Percentiles rank a stretch among this genome's conserved stretches.
phyloP scores from a whole-genome alignment of 35 echinoderm and acorn worm genomes.

The Antedon bifida region DNA sequence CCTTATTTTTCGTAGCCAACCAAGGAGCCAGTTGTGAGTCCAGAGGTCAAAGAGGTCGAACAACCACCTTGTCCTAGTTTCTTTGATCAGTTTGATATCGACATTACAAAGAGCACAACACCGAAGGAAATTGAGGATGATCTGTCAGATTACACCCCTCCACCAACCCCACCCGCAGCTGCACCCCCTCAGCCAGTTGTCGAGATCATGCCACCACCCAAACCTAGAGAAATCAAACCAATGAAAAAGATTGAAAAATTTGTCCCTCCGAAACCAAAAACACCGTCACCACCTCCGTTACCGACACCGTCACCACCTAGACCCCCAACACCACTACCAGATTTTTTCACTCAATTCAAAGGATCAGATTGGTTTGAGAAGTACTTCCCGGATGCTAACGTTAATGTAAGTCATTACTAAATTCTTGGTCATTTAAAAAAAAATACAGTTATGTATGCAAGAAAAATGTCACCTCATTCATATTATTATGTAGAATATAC shows the following conservation, averaged over 20 bases:
- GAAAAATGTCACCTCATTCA: background rate
- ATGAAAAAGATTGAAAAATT: slow-evolving; percentile 36
- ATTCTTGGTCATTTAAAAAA: background rate
- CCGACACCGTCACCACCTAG: slow-evolving; percentile 67
- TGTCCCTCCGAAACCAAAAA: slow-evolving; percentile 35
- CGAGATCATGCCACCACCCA: slow-evolving; percentile 35
- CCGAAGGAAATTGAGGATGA: slow-evolving; percentile 30
- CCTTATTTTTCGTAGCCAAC: background rate
- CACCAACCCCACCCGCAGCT: slow-evolving; percentile 47
- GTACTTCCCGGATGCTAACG: slow-evolving; percentile 85
- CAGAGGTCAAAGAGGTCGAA: slow-evolving; percentile 2
- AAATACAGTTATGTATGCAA: background rate
- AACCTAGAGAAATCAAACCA: slow-evolving; percentile 3
- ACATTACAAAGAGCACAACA: slow-evolving; percentile 24
- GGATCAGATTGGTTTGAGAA: slow-evolving; percentile 91
- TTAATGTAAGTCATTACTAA: slow-evolving; percentile 35
- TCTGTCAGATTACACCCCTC: background rate
- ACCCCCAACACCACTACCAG: slow-evolving; percentile 89
- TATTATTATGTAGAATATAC: background rate
- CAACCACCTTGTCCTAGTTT: slow-evolving; percentile 1
- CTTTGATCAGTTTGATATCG: slow-evolving; percentile 43
- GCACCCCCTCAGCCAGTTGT: slow-evolving; percentile 31
- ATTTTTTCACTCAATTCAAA: slow-evolving; percentile 88
- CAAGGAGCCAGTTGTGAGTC: background rate
- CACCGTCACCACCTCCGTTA: slow-evolving; percentile 65